Evolutionary conservation across 2,888 invertebrate species (phyloP).

Genomic region (Erebia aethiops): DNA sequence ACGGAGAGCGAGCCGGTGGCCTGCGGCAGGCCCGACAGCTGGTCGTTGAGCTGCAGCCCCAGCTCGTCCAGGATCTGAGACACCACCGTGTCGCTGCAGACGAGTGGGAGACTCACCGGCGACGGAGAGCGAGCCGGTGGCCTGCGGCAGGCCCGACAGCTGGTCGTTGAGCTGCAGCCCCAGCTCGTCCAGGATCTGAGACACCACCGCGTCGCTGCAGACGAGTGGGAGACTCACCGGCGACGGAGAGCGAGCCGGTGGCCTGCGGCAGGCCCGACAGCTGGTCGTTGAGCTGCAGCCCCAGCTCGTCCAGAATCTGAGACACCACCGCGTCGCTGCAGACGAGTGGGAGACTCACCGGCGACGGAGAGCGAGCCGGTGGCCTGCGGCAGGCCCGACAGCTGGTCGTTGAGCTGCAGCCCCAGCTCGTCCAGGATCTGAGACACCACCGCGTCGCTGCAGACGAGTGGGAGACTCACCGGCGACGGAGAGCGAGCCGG

Average conservation of each 20-base stretch:
- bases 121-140: conserved; percentile 82
- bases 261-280: conserved; percentile 92
- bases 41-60: conserved; percentile 96
- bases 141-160: conserved; percentile 92
- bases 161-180: conserved; percentile 97
- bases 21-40: conserved; percentile 93
- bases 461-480: too few relatives aligned
- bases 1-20: conserved; percentile 83
- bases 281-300: conserved; percentile 96
- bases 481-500: conserved; percentile 81
- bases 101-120: conserved; percentile 70
- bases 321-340: conserved; percentile 94
- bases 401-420: conserved; percentile 95
- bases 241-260: conserved; percentile 80
- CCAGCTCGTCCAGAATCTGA: conserved; percentile 98
- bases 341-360: too few relatives aligned
- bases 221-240: too few relatives aligned
- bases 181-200: conserved; percentile 98
- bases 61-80: conserved; percentile 98
- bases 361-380: conserved; percentile 82
- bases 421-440: conserved; percentile 99
- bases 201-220: conserved; percentile 94
- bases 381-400: conserved; percentile 92
- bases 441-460: conserved; percentile 93
- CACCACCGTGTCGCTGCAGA: conserved; percentile 94